Evolutionary conservation across 1,140 invertebrate species (phyloP), one percentile per base, ranked within the genome.

Genomic region (Frieseomelitta varia): DNA sequence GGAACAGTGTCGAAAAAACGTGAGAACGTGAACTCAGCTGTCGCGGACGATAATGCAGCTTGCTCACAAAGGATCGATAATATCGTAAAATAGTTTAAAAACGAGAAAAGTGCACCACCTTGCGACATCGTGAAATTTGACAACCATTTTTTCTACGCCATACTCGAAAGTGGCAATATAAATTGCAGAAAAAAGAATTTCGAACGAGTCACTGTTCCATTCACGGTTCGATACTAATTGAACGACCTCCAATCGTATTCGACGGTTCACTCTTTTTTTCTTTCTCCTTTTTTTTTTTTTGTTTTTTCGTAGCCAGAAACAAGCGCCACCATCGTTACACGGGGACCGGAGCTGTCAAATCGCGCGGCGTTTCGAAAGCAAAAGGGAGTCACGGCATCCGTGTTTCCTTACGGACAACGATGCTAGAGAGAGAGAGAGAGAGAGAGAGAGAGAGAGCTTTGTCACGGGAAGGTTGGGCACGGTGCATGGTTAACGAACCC

Each of bases 401-500:
- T 19, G 67, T 58, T 39, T 58, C 34, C 51, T 81, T 81, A 74
- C 56, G 53, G 39, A 11, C 75, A 19, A 53, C 53, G 61, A 74
- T 58, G 21, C 56, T 34, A 4, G 61, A 55, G 39, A 8, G 39
- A 47, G 39, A 8, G 39, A 8, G 39, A 47, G 39, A 39, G 39
- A 39, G 39, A 39, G 39, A 47, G 39, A 39, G 39, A 47, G 39
- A 47, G 39, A 47, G 53, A 72, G 83, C 73, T 77, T 85, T 73
- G 85, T 79, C 53, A 55, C 58, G 55, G 11, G 39, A 47, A 47
- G 39, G 39, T 47, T 17, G 15, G 19, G 58, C 76, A 47, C 39
- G 39, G 27, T 61, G 47, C 27, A 55, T 76, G 73, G 87, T 73
- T 88, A 88, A 88, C 79, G 79, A 88, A 82, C 76, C 75, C 73